Conservation (phyloP, 2,888 invertebrate species). For the Sepiola atlantica region DNA sequence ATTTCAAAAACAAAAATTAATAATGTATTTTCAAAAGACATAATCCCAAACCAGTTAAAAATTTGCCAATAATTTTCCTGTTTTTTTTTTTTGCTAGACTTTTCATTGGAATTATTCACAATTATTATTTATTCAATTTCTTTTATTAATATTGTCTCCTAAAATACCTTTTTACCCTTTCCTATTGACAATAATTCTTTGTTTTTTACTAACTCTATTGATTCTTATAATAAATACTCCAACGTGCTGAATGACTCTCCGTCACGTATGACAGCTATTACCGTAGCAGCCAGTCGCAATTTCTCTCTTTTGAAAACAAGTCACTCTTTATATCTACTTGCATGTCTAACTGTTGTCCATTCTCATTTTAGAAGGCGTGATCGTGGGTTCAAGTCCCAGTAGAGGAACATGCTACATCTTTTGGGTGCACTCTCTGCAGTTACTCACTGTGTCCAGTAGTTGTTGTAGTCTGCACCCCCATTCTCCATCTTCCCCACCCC, state of each 20-base stretch:
- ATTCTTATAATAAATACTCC: slow-evolving; percentile 3
- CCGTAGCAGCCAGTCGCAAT: slow-evolving; percentile 1
- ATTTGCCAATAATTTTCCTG: background rate
- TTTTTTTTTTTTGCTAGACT: background rate
- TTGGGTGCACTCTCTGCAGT: slow-evolving; percentile 45
- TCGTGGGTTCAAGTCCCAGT: slow-evolving; percentile 41
- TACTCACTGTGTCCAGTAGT: slow-evolving; percentile 40
- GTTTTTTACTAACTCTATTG: background rate
- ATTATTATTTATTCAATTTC: background rate
- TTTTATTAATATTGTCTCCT: slow-evolving; percentile 3
- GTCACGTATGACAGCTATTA: slow-evolving; percentile 15
- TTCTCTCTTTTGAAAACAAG: slow-evolving; percentile 42
- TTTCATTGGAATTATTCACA: background rate
- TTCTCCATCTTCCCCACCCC: background rate
- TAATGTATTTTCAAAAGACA: background rate
- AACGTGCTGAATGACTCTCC: slow-evolving; percentile 32
- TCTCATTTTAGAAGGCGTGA: slow-evolving; percentile 42
- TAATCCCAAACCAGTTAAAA: background rate
- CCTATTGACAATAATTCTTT: background rate
- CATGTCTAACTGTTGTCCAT: slow-evolving; percentile 45
- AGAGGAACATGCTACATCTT: slow-evolving; percentile 43
- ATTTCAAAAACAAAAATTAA: background rate
- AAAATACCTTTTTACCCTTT: background rate
- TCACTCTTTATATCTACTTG: slow-evolving; percentile 41
- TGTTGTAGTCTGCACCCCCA: background rate